These are phyloP conservation scores for Amphipoea oculea DNA, from an alignment of 2,888 invertebrate genomes.

Conservation along the genomic window DNA sequence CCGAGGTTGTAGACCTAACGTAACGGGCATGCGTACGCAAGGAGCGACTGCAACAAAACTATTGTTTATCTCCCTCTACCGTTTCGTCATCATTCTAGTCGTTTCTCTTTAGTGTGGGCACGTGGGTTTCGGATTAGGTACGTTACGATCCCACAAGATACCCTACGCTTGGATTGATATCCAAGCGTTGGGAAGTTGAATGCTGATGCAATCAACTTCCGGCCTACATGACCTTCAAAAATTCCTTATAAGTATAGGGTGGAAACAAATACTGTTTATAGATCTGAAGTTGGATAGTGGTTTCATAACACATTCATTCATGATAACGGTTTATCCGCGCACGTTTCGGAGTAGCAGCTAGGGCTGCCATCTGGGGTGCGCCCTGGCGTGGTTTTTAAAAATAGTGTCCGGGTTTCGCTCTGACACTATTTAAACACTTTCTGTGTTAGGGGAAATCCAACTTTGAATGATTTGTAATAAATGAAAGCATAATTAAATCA, in stretches of 20 bases:
- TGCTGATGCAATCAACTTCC: background rate
- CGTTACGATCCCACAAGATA: constrained; percentile 7
- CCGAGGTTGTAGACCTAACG: constrained; percentile 22
- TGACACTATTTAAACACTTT: too few relatives aligned
- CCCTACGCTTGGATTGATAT: background rate
- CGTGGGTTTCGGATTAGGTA: too few relatives aligned
- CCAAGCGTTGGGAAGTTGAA: too few relatives aligned
- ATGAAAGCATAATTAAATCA: too few relatives aligned
- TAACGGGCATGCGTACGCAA: constrained; percentile 7
- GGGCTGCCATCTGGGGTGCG: background rate
- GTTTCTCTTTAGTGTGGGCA: constrained; percentile 18
- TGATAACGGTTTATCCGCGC: background rate
- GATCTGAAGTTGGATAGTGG: background rate
- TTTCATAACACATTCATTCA: constrained; percentile 2
- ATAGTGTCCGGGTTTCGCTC: too few relatives aligned
- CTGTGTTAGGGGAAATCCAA: too few relatives aligned
- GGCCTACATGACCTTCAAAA: background rate
- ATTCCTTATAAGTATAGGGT: background rate
- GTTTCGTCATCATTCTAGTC: background rate
- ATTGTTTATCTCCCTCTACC: constrained; percentile 8
- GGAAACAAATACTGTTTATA: background rate
- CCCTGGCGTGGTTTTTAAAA: too few relatives aligned
- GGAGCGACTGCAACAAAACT: constrained; percentile 30
- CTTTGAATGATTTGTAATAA: too few relatives aligned
- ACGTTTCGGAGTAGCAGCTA: background rate